A percentile compares a stretch with the other conserved stretches of the same genome.
These are phyloP conservation scores for Helicoverpa armigera DNA, from an alignment of 1,140 invertebrate genomes.

Conservation along the genomic window DNA sequence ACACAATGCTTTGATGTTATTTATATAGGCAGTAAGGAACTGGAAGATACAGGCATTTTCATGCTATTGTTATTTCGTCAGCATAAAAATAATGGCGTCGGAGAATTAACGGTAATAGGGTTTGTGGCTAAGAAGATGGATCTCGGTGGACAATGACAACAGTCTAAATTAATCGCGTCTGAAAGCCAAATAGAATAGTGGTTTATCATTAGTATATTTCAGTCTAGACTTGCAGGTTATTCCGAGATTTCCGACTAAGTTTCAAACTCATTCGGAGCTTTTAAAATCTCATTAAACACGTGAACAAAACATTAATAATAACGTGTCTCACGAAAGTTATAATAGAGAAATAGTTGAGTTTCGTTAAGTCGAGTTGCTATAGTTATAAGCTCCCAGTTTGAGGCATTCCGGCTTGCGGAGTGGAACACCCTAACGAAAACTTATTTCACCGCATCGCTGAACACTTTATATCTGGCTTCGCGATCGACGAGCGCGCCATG, in stretches of 20 bases:
- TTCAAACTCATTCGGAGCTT: too few relatives aligned
- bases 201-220: too few relatives aligned
- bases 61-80: slow-evolving; percentile 17
- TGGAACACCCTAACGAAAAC: slow-evolving; percentile 50
- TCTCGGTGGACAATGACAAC: neutral
- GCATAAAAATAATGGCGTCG: slow-evolving; percentile 33
- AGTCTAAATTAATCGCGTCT: neutral
- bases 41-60: slow-evolving; percentile 3
- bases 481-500: slow-evolving; percentile 17
- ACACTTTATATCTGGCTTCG: slow-evolving; percentile 51
- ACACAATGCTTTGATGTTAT: neutral
- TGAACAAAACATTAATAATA: slow-evolving; percentile 3
- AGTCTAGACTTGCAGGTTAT: too few relatives aligned
- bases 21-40: neutral
- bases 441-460: slow-evolving; percentile 56
- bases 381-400: slow-evolving; percentile 46
- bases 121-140: slow-evolving; percentile 29
- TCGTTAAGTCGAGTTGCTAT: neutral
- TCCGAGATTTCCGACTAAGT: too few relatives aligned
- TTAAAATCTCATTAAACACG: neutral
- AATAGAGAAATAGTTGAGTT: neutral
- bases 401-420: slow-evolving; percentile 43
- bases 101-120: slow-evolving; percentile 30
- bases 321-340: too few relatives aligned
- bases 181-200: too few relatives aligned